These are phyloP conservation scores for Eurytoma adleriae DNA, from an alignment of 2,888 invertebrate genomes.

Conservation along the genomic window DNA sequence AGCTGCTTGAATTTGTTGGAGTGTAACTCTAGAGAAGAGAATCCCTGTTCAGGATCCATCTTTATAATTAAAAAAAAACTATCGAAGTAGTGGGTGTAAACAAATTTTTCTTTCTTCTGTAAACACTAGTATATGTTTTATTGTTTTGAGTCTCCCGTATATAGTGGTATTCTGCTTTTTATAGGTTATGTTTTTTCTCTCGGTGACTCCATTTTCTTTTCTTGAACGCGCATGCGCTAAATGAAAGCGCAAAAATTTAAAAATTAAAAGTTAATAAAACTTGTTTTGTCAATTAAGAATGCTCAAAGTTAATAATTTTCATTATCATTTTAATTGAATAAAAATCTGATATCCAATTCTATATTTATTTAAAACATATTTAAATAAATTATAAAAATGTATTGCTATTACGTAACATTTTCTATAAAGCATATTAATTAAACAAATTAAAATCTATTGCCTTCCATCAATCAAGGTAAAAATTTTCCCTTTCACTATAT, in stretches of 20 bases:
- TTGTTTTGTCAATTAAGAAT: too few relatives aligned
- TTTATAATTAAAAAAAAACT: background rate
- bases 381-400: too few relatives aligned
- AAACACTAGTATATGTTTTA: background rate
- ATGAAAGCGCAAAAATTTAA: too few relatives aligned
- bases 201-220: background rate
- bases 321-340: too few relatives aligned
- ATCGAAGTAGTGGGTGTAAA: background rate
- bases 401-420: background rate
- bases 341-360: too few relatives aligned
- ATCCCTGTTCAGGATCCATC: constrained; percentile 20
- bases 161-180: background rate
- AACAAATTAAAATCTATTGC: background rate
- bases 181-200: background rate
- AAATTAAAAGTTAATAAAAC: too few relatives aligned
- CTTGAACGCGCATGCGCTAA: background rate
- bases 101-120: background rate
- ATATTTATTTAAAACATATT: too few relatives aligned
- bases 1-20: constrained; percentile 77
- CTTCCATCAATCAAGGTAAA: too few relatives aligned
- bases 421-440: background rate
- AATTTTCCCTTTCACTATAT: too few relatives aligned
- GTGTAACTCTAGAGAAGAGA: background rate
- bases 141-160: constrained; percentile 10
- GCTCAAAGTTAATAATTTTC: too few relatives aligned